phyloP scores from a whole-genome alignment of 2,888 invertebrate genomes.

The Gymnocheta viridis region DNA sequence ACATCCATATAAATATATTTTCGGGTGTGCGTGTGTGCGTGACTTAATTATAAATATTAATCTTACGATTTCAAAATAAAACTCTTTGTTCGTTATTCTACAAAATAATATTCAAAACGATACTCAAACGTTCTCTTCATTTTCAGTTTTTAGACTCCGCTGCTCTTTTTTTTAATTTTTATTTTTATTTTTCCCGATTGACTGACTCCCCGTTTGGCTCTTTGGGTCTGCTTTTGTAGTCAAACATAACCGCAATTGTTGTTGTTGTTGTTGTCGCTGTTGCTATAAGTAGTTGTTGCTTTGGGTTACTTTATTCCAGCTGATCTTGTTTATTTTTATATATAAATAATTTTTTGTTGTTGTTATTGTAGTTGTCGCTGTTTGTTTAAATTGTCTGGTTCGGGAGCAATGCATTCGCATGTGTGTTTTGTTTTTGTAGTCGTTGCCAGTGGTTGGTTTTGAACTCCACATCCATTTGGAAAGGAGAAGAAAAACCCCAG shows the following conservation, averaged over 20 bases:
- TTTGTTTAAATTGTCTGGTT: conserved; percentile 28
- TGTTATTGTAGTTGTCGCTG: conserved; percentile 44
- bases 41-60: conserved; percentile 14
- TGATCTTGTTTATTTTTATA: conserved; percentile 73
- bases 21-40: conserved; percentile 22
- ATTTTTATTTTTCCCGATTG: neutral
- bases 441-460: conserved; percentile 62
- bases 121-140: conserved; percentile 11
- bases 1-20: neutral
- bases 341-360: conserved; percentile 30
- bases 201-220: conserved; percentile 30
- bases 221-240: conserved; percentile 26
- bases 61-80: conserved; percentile 7
- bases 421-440: conserved; percentile 21
- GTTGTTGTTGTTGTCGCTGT: conserved; percentile 37
- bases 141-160: conserved; percentile 3
- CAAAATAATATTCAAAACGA: neutral
- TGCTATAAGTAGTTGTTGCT: conserved; percentile 21
- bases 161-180: conserved; percentile 6
- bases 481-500: conserved; percentile 53
- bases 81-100: conserved; percentile 29
- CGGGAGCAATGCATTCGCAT: conserved; percentile 38
- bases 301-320: conserved; percentile 70
- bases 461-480: conserved; percentile 54
- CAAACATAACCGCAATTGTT: conserved; percentile 40